A percentile compares a stretch with the other conserved stretches of the same genome.
phyloP scores from a whole-genome alignment of 2,113 vertebrate genomes.

The Aramus guarauna region DNA sequence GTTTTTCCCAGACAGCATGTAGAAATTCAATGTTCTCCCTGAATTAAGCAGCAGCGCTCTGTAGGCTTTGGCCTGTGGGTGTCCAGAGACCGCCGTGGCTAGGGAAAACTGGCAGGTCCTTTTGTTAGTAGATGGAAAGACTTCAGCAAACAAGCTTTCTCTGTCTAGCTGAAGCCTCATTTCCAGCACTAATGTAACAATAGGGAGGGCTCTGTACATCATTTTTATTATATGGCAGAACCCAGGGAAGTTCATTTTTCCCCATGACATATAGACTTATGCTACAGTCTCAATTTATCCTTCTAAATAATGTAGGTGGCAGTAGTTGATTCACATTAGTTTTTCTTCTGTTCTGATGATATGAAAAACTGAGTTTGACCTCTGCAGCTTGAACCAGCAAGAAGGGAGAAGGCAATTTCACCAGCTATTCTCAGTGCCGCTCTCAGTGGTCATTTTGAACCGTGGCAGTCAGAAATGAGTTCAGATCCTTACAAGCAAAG shows the following conservation, averaged over 20 bases:
- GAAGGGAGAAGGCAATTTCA: conserved; percentile 60
- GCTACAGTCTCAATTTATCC: conserved; percentile 64
- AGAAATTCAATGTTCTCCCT: not conserved
- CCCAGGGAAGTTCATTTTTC: conserved; percentile 64
- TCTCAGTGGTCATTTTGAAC: conserved; percentile 52
- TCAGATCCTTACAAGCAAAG: conserved; percentile 57
- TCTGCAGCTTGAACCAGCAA: conserved; percentile 50
- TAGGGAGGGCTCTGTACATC: conserved; percentile 56
- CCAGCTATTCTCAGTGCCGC: conserved; percentile 6
- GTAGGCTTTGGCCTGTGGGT: not conserved
- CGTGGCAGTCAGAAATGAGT: conserved; percentile 53
- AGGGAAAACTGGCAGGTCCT: not conserved
- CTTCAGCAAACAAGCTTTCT: not conserved
- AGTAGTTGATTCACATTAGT: conserved; percentile 65
- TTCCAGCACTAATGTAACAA: conserved; percentile 47
- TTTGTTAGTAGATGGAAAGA: not conserved
- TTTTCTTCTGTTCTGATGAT: conserved; percentile 67
- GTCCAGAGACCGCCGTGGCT: not conserved
- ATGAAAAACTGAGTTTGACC: conserved; percentile 68
- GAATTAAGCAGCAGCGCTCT: not conserved
- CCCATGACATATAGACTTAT: conserved; percentile 62
- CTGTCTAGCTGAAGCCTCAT: conserved; percentile 17
- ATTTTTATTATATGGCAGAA: conserved; percentile 64
- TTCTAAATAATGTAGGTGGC: conserved; percentile 70
- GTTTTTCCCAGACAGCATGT: not conserved